These are phyloP conservation scores for Telenomus remus DNA, from an alignment of 1,140 invertebrate genomes.

Conservation along the genomic window DNA sequence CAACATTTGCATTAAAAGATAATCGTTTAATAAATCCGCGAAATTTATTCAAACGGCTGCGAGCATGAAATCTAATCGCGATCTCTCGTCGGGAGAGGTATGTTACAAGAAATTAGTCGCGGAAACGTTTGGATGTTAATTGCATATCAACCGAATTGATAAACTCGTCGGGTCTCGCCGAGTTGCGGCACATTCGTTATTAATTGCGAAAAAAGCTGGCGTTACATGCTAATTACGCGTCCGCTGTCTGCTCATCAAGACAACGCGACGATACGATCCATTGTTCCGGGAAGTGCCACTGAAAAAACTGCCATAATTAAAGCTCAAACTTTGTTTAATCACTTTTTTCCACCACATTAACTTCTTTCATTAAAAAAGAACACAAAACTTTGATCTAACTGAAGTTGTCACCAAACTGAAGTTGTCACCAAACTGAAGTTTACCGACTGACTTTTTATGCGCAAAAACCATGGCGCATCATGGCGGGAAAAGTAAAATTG, in stretches of 20 bases:
- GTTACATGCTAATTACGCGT: conserved; percentile 55
- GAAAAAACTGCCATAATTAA: conserved; percentile 22
- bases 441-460: too few relatives aligned
- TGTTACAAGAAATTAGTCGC: conserved; percentile 21
- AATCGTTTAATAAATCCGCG: too few relatives aligned
- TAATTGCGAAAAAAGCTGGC: conserved; percentile 51
- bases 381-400: too few relatives aligned
- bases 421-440: too few relatives aligned
- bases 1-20: too few relatives aligned
- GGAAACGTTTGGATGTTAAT: conserved; percentile 27
- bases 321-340: background rate
- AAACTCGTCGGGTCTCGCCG: conserved; percentile 24
- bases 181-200: conserved; percentile 35
- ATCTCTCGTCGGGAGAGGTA: background rate
- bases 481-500: too few relatives aligned
- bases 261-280: conserved; percentile 51
- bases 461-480: too few relatives aligned
- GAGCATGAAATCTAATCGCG: too few relatives aligned
- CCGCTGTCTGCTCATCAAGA: conserved; percentile 43
- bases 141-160: conserved; percentile 34
- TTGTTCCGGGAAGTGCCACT: conserved; percentile 45
- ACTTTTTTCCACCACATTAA: too few relatives aligned
- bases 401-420: too few relatives aligned
- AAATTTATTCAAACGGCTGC: too few relatives aligned
- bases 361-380: too few relatives aligned